phyloP scores from a whole-genome alignment of 2,113 vertebrate species.

The Dasyprocta punctata region DNA sequence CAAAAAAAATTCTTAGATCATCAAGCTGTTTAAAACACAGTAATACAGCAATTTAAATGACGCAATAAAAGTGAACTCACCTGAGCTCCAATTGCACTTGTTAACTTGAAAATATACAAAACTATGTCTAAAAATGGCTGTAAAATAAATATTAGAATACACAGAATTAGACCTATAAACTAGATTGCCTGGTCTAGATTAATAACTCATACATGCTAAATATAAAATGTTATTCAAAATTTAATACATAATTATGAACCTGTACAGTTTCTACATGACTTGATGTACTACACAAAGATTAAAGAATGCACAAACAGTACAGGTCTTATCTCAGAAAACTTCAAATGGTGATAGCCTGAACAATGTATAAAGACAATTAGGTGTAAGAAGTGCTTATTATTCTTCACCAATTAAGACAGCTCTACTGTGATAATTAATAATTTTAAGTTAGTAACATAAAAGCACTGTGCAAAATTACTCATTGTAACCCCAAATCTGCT shows the following conservation, averaged over 20 bases:
- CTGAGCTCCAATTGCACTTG: slow-evolving; percentile 97
- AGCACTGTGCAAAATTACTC: slow-evolving; percentile 23
- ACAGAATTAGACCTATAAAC: slow-evolving; percentile 62
- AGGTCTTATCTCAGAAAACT: slow-evolving; percentile 40
- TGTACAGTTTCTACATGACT: neutral
- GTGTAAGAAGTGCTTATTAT: neutral
- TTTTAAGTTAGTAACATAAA: neutral
- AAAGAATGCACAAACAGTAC: neutral
- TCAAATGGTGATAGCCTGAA: slow-evolving; percentile 34
- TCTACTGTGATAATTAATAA: slow-evolving; percentile 8
- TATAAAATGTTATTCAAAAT: slow-evolving; percentile 12
- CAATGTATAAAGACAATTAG: neutral
- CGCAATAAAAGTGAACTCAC: slow-evolving; percentile 84
- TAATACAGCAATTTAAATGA: slow-evolving; percentile 28
- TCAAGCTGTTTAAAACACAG: neutral
- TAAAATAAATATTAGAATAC: slow-evolving; percentile 73
- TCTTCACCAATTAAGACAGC: neutral
- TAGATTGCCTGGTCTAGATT: neutral
- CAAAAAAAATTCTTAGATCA: slow-evolving; percentile 19
- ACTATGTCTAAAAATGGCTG: slow-evolving; percentile 97
- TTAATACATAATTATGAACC: neutral
- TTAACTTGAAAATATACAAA: slow-evolving; percentile 98
- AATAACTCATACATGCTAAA: slow-evolving; percentile 28
- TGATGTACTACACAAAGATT: neutral
- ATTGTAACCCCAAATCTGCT: slow-evolving; percentile 22